Evolutionary conservation across 2,888 invertebrate species (phyloP), one percentile per base, ranked within the genome.

Genomic region (Allacma fusca): DNA sequence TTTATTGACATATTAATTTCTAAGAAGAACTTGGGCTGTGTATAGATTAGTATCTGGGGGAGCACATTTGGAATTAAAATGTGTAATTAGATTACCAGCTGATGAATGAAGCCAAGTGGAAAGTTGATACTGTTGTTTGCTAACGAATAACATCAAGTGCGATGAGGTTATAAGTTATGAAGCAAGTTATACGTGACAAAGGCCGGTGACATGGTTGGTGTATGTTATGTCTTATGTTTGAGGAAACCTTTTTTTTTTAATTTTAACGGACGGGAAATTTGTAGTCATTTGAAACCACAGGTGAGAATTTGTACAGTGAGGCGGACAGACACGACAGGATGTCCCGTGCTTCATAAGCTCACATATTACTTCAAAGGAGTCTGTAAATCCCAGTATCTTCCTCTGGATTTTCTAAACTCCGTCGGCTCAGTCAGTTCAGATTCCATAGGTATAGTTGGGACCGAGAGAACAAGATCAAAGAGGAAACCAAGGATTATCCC

Each of bases 201-300:
- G 50, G n/a, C 50, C n/a, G 50, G 50, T 50, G 50, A 50, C 50
- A 50, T 50, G 5, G 19, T 50, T 50, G 7, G 19, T 50, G 50
- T 50, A 50, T 50, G 19, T n/a, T n/a, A n/a, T n/a, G n/a, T 5
- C 5, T 34, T 7, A 50, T 9, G 50, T 12, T 50, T 50, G 16
- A 16, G 50, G 50, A n/a, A n/a, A 50, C 2, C 2, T 2, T 9
- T 50, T 50, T 13, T 19, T 50, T 50, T 50, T 50, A 9, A 50
- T 13, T n/a, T 50, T 2, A 13, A 50, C 50, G n/a, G 50, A 50
- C 50, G 50, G 50, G 50, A 50, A 50, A 50, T 50, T 23, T 62
- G 28, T 67, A 16, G 68, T 68, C 23, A 68, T 68, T 68, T 68
- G 68, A 68, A 68, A 68, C 68, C 40, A 68, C 68, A 68, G 40